Percentiles rank a stretch among this genome's conserved stretches.
phyloP scores from a whole-genome alignment of 2,113 vertebrate genomes.

The Bombycilla garrulus region DNA sequence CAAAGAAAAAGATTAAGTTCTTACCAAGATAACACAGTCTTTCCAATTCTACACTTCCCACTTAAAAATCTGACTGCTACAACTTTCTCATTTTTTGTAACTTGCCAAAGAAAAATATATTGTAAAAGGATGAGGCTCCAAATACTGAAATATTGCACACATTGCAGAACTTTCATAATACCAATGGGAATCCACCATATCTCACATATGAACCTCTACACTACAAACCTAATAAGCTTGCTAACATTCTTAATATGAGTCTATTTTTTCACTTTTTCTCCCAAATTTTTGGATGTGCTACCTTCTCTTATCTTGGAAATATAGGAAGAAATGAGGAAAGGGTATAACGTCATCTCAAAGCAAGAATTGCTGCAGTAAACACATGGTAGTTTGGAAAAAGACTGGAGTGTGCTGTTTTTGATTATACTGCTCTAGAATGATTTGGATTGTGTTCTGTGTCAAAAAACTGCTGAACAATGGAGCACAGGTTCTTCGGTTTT shows the following conservation, averaged over 20 bases:
- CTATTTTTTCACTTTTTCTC: not conserved
- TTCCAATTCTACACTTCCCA: not conserved
- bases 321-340: not conserved
- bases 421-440: not conserved
- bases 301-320: not conserved
- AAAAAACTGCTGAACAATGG: not conserved
- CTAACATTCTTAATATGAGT: not conserved
- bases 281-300: not conserved
- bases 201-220: not conserved
- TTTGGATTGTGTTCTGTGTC: not conserved
- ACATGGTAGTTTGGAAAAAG: not conserved
- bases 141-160: not conserved
- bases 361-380: not conserved
- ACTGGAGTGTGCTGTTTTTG: not conserved
- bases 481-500: not conserved
- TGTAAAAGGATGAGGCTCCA: not conserved
- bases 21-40: not conserved
- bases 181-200: rapidly evolving
- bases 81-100: not conserved
- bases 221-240: not conserved
- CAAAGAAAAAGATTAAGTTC: not conserved
- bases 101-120: not conserved
- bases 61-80: not conserved
- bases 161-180: not conserved
- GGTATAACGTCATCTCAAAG: not conserved